Evolutionary conservation across 1,140 invertebrate species (phyloP), one percentile per base, ranked within the genome.

Genomic region (Bradynema listronoti): DNA sequence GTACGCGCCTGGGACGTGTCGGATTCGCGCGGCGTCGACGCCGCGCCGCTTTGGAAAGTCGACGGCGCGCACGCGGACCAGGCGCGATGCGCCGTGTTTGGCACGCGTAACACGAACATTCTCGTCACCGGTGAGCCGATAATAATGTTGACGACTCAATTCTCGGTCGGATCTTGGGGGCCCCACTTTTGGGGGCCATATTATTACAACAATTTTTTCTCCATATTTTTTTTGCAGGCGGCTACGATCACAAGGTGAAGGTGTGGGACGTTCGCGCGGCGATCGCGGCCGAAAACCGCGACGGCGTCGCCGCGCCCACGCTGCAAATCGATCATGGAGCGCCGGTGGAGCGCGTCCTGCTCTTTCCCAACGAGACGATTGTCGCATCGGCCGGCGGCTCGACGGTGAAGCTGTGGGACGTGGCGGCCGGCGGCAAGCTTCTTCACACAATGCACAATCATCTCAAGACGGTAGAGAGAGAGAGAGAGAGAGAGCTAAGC

Each of bases 381-480:
- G 88, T 96, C 73, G 81, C 93, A 16, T 90, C 89, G 70, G 89
- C 89, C 66, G 86, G 92, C 73, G 91, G 90, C 9, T 90, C 86
- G 33, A 86, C 89, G 80, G 86, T 97, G 0, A 87, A 87, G 80
- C 86, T 96, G 9, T 97, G 91, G 91, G 91, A 97, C 80, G 85
- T 87, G 43, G 82, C 93, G 36, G 84, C 86, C 60, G 88, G 88
- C 52, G 86, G 86, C 78, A 79, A 92, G 55, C 76, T 94, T 85
- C 86, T 9, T 85, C 84, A 78, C 83, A 91, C 69, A 85, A 85
- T 41, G 85, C 88, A 75, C 87, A 67, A 80, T 53, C 81, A 96
- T 79, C 90, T 95, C 76, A 96, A 96, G 83, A 92, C 91, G 1
- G 85, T 96, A 1, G 11, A n/a, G n/a, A n/a, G n/a, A n/a, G n/a